phyloP scores from a whole-genome alignment of 2,888 invertebrate species.

The Hydraecia micacea region DNA sequence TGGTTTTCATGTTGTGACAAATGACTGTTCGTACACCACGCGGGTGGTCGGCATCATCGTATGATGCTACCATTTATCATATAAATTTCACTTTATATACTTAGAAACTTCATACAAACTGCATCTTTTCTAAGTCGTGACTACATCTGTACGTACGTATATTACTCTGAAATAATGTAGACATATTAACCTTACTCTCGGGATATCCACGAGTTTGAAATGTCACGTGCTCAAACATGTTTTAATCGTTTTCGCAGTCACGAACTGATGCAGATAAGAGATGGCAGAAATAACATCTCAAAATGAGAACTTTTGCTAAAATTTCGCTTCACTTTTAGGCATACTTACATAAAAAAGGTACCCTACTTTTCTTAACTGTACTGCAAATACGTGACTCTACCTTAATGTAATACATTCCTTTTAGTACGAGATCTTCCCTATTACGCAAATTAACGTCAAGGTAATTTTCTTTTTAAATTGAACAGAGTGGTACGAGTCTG shows the following conservation, averaged over 20 bases:
- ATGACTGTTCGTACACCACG: constrained; percentile 73
- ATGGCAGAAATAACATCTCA: constrained; percentile 30
- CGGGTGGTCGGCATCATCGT: constrained; percentile 81
- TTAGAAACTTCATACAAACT: constrained; percentile 65
- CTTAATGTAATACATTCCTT: not conserved
- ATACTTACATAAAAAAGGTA: constrained; percentile 22
- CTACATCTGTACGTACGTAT: constrained; percentile 55
- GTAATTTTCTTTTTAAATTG: constrained; percentile 34
- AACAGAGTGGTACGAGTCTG: constrained; percentile 4
- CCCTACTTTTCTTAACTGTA: constrained; percentile 30
- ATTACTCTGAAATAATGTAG: constrained; percentile 64
- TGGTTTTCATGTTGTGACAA: constrained; percentile 78
- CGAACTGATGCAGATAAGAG: constrained; percentile 61
- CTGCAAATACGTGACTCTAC: constrained; percentile 27
- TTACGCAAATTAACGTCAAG: constrained; percentile 8
- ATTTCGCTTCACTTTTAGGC: constrained; percentile 13
- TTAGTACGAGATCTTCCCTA: not conserved
- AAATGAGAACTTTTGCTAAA: constrained; percentile 41
- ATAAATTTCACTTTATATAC: constrained; percentile 81
- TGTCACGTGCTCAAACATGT: constrained; percentile 71
- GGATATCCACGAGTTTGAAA: constrained; percentile 77
- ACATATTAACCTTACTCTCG: constrained; percentile 80
- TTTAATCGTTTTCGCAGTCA: constrained; percentile 70
- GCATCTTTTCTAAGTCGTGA: constrained; percentile 78
- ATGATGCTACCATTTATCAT: constrained; percentile 79